Evolutionary conservation across 2,113 vertebrate species (phyloP).

Genomic region (Talpa occidentalis): DNA sequence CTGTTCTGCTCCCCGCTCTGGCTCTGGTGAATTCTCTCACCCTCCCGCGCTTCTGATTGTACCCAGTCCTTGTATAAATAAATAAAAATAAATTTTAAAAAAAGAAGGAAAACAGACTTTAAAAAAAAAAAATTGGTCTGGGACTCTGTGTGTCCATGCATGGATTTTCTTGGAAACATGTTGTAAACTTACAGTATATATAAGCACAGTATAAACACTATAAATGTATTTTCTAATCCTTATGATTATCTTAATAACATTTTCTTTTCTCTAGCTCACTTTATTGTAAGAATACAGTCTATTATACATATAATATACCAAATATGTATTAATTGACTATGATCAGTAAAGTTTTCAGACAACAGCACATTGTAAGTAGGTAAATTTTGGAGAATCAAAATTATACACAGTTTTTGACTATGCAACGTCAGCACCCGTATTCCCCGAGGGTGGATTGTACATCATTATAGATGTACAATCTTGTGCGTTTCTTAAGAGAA

Average conservation of each 20-base stretch:
- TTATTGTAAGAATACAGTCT: not conserved
- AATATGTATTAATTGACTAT: not conserved
- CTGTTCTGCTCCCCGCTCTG: no score
- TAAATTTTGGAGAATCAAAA: not conserved
- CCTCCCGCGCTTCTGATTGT: no score
- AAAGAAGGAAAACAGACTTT: no score
- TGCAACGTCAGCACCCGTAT: not conserved
- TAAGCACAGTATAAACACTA: not conserved
- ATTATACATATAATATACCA: no score
- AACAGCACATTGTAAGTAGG: not conserved
- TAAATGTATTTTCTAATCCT: not conserved
- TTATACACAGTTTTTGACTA: not conserved
- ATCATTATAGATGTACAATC: not conserved
- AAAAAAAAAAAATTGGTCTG: not conserved
- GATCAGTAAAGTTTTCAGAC: not conserved
- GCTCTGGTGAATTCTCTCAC: no score
- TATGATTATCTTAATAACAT: not conserved
- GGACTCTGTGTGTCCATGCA: not conserved
- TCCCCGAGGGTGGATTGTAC: not conserved
- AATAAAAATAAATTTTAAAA: no score
- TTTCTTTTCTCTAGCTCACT: not conserved
- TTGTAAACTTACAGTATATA: not conserved
- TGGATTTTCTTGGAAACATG: not conserved
- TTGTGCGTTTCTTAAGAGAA: not conserved
- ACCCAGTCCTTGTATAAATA: no score